Conservation (phyloP, 2,797 vertebrate genomes). For the Lophotriccus pileatus region DNA sequence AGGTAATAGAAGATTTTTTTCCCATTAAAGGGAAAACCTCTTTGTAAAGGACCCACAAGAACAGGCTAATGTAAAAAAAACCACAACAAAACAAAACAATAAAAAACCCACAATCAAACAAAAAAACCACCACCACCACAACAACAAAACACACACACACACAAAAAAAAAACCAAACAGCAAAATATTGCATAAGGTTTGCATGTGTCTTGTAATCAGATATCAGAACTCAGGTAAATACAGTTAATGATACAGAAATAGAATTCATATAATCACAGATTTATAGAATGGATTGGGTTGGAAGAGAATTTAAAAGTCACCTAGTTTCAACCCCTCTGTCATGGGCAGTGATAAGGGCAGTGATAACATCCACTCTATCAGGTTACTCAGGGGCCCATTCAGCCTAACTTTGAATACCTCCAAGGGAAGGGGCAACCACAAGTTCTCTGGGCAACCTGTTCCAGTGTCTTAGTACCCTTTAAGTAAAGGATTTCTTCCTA, state of each 20-base stretch:
- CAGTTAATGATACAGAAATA: background rate
- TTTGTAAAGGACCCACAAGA: background rate
- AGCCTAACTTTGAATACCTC: background rate
- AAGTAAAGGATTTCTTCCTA: background rate
- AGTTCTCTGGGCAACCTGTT: background rate
- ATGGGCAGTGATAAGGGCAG: background rate
- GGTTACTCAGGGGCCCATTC: background rate
- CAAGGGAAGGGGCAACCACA: background rate
- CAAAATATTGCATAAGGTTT: background rate
- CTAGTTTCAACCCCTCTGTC: background rate
- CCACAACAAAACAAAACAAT: too few species aligned
- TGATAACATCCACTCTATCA: background rate
- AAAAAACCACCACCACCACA: too few species aligned
- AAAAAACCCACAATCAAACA: too few species aligned
- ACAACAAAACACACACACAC: too few species aligned
- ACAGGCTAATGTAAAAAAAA: background rate
- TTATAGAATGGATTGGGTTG: background rate
- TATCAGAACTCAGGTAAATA: background rate
- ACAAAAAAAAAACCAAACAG: background rate
- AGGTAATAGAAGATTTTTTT: background rate
- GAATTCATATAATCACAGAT: background rate
- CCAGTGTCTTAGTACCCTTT: background rate
- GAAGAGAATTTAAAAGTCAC: background rate
- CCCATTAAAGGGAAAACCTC: background rate
- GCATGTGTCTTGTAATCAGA: background rate